Evolutionary conservation across 2,888 invertebrate genomes (phyloP), one percentile per base, ranked within the genome.

Genomic region (Melanargia galathea): DNA sequence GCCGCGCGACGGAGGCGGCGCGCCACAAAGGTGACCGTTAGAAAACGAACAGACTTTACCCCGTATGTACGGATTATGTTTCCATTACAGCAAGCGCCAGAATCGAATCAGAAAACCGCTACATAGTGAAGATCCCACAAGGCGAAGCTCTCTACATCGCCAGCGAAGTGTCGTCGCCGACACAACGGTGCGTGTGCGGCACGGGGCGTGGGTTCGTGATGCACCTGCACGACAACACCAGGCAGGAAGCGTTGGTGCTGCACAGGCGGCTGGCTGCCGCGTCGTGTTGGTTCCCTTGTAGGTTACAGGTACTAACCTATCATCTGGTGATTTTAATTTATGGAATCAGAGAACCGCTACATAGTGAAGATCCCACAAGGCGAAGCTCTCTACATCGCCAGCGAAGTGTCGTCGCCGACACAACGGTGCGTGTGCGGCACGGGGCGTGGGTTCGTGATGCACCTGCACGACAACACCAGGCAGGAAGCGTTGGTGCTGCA

Each of bases 211-310:
- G 95, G 0, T 97, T 97, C 82, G 92, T 92, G 67, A 94, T 98
- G 92, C 95, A 94, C 74, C 86, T 98, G 0, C 93, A 95, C 67
- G 98, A 98, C 83, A 95, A 94, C 79, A 94, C 94, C n/a, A 94
- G 96, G 68, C 95, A 96, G 76, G 96, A 96, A 81, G 96, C 97
- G 0, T 92, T 98, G 78, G 93, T 95, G 64, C 89, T 98, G 49
- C 84, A 92, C 65, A 92, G 97, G 69, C 92, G 95, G 49, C 87
- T 96, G 0, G 94, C 96, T 0, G 94, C 95, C 58, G 93, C 94
- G 0, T 92, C 93, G 0, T 94, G 95, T 68, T 94, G 94, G 72
- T 95, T 95, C 75, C 95, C 95, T 65, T 95, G 95, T 73, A 93
- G 94, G 77, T 84, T 95, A 67, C 95, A 95, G 93, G 95, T 93